Conservation (phyloP, 1,140 invertebrate genomes). For the Drosophila arizonae region DNA sequence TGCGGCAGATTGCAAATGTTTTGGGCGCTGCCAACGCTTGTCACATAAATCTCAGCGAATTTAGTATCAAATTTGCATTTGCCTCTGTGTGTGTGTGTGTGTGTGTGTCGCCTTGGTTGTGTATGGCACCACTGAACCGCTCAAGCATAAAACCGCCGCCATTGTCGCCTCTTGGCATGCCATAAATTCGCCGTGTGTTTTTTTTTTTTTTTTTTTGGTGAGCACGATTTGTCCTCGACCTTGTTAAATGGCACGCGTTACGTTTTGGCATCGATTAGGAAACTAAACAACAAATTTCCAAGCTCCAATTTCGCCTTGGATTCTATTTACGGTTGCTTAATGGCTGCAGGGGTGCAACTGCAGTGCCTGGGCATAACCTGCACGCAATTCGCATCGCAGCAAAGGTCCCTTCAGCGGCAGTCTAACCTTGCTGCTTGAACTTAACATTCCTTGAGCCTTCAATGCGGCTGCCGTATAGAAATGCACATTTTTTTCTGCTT, state of each 20-base stretch:
- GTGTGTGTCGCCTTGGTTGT: conserved; percentile 30
- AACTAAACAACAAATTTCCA: conserved; percentile 49
- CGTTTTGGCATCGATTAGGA: conserved; percentile 69
- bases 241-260: conserved; percentile 56
- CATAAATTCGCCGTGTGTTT: conserved; percentile 53
- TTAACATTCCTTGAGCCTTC: conserved; percentile 64
- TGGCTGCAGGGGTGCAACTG: conserved; percentile 2
- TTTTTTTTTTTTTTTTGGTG: conserved; percentile 31
- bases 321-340: conserved; percentile 58
- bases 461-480: conserved; percentile 21
- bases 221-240: conserved; percentile 57
- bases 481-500: conserved; percentile 3
- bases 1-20: conserved; percentile 28
- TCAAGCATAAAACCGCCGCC: conserved; percentile 11
- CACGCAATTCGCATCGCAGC: conserved; percentile 59
- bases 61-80: conserved; percentile 69
- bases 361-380: conserved; percentile 42
- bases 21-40: conserved; percentile 25
- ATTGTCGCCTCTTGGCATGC: conserved; percentile 35
- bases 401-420: conserved; percentile 17
- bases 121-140: conserved; percentile 37
- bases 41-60: conserved; percentile 67
- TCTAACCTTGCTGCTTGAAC: conserved; percentile 71
- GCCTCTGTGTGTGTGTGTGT: conserved; percentile 40
- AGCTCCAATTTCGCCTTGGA: conserved; percentile 62